phyloP scores from a whole-genome alignment of 2,797 vertebrate genomes.

The Simalia tracyae region DNA sequence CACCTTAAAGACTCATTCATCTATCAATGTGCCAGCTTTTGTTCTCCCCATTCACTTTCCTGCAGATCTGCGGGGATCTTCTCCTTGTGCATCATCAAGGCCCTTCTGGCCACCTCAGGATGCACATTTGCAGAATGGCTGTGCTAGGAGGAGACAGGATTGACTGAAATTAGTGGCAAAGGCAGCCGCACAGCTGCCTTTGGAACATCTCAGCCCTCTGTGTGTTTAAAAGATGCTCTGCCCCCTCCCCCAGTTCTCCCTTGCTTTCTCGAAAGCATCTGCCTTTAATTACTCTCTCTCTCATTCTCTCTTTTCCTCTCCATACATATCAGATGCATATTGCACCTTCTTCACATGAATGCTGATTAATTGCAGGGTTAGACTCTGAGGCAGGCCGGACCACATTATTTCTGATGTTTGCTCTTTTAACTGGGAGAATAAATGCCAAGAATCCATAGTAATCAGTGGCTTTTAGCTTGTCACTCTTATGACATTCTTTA shows the following conservation, averaged over 20 bases:
- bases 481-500: constrained; percentile 73
- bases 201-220: not conserved
- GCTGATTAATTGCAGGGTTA: constrained; percentile 77
- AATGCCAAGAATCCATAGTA: constrained; percentile 73
- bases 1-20: not conserved
- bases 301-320: constrained; percentile 48
- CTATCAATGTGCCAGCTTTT: not conserved
- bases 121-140: not conserved
- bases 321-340: constrained; percentile 69
- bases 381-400: constrained; percentile 68
- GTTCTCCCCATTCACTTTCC: not conserved
- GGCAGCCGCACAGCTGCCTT: not conserved
- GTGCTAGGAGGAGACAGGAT: not conserved
- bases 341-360: constrained; percentile 71
- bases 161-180: not conserved
- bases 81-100: not conserved
- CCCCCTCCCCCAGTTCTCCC: not conserved
- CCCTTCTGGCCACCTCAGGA: not conserved
- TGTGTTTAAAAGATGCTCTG: not conserved
- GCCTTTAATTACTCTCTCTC: constrained; percentile 69
- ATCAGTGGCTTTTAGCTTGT: constrained; percentile 75
- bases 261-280: constrained; percentile 58
- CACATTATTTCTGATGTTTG: constrained; percentile 73
- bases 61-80: no score
- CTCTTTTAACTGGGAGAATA: constrained; percentile 72